Evolutionary conservation across 2,888 invertebrate genomes (phyloP).

Genomic region (Eumerus sabulonum): DNA sequence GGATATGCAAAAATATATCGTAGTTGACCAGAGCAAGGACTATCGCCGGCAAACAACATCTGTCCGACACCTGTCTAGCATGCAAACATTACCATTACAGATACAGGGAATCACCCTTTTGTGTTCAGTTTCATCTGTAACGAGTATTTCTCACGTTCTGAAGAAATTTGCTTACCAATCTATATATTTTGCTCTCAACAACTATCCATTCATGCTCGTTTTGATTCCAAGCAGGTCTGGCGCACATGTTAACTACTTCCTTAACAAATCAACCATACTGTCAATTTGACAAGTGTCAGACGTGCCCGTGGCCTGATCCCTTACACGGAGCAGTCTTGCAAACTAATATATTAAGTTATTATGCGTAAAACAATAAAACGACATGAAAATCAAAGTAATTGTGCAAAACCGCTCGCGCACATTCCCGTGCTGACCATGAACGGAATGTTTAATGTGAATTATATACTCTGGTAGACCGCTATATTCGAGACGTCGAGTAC

Average conservation of each 20-base stretch:
- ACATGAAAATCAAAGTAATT: constrained; percentile 47
- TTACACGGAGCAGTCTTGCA: neutral
- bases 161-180: constrained; percentile 18
- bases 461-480: too few relatives aligned
- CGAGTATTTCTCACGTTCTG: constrained; percentile 18
- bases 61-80: constrained; percentile 52
- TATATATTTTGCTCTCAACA: neutral
- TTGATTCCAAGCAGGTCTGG: constrained; percentile 36
- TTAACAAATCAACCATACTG: constrained; percentile 12
- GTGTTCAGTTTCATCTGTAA: constrained; percentile 1
- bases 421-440: constrained; percentile 36
- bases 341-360: constrained; percentile 41
- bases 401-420: constrained; percentile 49
- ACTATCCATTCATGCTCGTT: constrained; percentile 16
- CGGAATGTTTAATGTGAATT: constrained; percentile 38
- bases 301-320: constrained; percentile 7
- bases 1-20: too few relatives aligned
- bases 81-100: constrained; percentile 10
- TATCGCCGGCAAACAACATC: neutral
- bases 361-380: constrained; percentile 14
- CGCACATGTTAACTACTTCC: constrained; percentile 55
- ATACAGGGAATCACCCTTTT: constrained; percentile 43
- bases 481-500: too few relatives aligned
- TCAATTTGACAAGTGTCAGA: constrained; percentile 53
- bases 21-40: too few relatives aligned